Evolutionary conservation across 2,113 vertebrate species (phyloP), one percentile per base, ranked within the genome.

Genomic region (Atractosteus spatula): DNA sequence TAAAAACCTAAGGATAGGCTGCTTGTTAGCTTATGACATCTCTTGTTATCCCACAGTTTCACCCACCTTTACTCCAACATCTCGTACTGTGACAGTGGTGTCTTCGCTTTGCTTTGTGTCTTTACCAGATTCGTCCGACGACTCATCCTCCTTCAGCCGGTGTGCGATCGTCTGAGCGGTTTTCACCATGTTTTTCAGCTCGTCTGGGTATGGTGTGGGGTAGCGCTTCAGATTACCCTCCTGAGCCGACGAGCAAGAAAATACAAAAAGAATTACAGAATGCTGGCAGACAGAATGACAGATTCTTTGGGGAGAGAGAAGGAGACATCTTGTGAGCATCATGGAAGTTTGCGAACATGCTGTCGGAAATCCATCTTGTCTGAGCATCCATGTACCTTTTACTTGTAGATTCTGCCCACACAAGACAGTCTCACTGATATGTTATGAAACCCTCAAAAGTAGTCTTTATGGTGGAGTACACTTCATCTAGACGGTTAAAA

Each of bases 141-240:
- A 93, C 75, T 97, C 97, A 73, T 99, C 97, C 83, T 99, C 96
- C 87, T 94, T 98, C 63, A 98, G 91, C 78, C 96, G 89, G 70
- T 98, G 96, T 59, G 98, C 96, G 81, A 99, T 96, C 2, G 94
- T 98, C 86, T 99, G 97, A 57, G 97, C 97, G 0, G 97, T 99
- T 89, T 98, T 99, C 69, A 99, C 97, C 97, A 99, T 99, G 91
- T 96, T 99, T 87, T 98, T 99, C 85, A 99, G 86, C 82, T 99
- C 97, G 71, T 99, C 97, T 14, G 97, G 97, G 80, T 99, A 99
- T 0, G 97, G 97, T 4, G 97, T 99, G 16, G 97, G 97, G 41
- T 99, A 99, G 55, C 97, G 95, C 85, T 98, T 98, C 86, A 99
- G 89, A 85, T 96, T 98, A 29, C 97, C 97, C 81, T 99, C 97